Evolutionary conservation across 2,113 vertebrate genomes (phyloP).

Genomic region (Lontra canadensis): DNA sequence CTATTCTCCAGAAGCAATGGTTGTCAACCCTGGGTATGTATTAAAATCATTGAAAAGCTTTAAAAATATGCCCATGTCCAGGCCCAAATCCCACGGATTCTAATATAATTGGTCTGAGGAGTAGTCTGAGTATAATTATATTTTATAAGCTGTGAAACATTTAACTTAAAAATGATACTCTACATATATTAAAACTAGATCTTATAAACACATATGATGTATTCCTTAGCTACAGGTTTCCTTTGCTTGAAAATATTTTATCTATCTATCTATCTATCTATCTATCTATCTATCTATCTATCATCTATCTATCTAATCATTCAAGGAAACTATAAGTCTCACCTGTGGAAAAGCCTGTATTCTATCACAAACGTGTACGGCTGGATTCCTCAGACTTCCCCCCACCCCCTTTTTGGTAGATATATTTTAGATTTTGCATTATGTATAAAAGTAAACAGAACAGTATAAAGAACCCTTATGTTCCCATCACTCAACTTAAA

Average conservation of each 20-base stretch:
- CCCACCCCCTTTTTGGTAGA: not conserved
- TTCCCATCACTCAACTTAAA: not conserved
- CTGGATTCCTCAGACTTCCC: conserved; percentile 61
- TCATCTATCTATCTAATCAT: not conserved
- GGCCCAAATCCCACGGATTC: not conserved
- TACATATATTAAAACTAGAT: conserved; percentile 88
- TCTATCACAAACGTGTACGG: conserved; percentile 84
- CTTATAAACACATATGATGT: conserved; percentile 86
- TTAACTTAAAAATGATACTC: conserved; percentile 87
- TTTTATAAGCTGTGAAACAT: conserved; percentile 80
- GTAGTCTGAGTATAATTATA: not conserved
- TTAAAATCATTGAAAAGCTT: not conserved
- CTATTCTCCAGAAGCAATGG: not conserved
- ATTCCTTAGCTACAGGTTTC: conserved; percentile 86
- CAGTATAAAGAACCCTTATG: not conserved
- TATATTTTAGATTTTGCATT: not conserved
- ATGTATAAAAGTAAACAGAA: not conserved
- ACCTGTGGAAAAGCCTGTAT: conserved; percentile 81
- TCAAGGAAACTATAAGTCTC: conserved; percentile 84
- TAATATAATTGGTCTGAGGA: not conserved
- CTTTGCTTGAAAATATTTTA: conserved; percentile 50
- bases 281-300: not conserved
- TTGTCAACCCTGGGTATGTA: not conserved
- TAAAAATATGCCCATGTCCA: not conserved
- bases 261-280: not conserved